phyloP scores from a whole-genome alignment of 2,113 vertebrate genomes.

The Paramormyrops kingsleyae region DNA sequence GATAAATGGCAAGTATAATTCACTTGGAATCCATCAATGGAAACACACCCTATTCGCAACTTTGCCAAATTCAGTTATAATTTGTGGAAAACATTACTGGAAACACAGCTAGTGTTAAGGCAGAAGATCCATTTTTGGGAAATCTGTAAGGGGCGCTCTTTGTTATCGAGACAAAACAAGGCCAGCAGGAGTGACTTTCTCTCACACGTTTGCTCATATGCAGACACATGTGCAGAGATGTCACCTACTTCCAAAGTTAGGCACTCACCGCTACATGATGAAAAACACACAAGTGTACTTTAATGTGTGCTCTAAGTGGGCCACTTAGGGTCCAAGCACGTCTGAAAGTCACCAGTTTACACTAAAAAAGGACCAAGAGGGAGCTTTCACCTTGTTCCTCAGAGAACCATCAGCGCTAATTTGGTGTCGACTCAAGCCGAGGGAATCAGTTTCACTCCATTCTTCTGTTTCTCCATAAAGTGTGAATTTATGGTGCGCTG shows the following conservation, averaged over 20 bases:
- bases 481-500: not conserved
- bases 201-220: not conserved
- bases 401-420: not conserved
- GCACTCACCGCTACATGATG: not conserved
- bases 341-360: not conserved
- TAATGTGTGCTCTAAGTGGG: not conserved
- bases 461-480: not conserved
- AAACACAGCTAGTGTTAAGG: not conserved
- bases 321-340: not conserved
- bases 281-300: not conserved
- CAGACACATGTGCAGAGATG: not conserved
- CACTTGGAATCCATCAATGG: not conserved
- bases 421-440: not conserved
- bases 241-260: not conserved
- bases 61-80: not conserved
- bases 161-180: not conserved
- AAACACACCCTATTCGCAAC: not conserved
- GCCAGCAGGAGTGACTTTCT: not conserved
- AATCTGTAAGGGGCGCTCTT: not conserved
- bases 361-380: not conserved
- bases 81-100: not conserved
- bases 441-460: not conserved
- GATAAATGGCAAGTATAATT: not conserved
- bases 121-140: not conserved
- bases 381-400: not conserved